Percentiles rank a stretch among this genome's conserved stretches.
Conservation (phyloP, 1,140 invertebrate species). For the Aphelenchoides besseyi region DNA sequence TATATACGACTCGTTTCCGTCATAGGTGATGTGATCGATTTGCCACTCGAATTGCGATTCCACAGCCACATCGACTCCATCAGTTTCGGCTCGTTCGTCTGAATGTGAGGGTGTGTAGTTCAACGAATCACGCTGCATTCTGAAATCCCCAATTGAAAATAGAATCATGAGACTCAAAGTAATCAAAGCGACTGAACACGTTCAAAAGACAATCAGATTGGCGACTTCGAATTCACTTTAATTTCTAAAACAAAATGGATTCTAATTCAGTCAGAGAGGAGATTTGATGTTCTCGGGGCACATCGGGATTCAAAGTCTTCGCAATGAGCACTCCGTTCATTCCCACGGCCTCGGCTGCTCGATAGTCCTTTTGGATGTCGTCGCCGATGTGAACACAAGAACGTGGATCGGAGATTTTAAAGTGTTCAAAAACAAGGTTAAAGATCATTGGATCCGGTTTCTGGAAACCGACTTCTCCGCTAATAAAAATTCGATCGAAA, state of each 20-base stretch:
- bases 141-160: neutral
- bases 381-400: slow-evolving; percentile 30
- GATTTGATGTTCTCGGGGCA: neutral
- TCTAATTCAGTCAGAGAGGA: neutral
- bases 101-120: neutral
- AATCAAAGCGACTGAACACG: too few relatives aligned
- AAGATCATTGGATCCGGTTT: slow-evolving; percentile 30
- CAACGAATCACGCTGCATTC: neutral
- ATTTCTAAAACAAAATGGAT: neutral
- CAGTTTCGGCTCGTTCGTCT: neutral
- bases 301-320: too few relatives aligned
- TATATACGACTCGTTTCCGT: slow-evolving; percentile 42
- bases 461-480: slow-evolving; percentile 30
- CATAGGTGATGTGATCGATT: slow-evolving; percentile 47
- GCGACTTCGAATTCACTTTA: too few relatives aligned
- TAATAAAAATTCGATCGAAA: slow-evolving; percentile 25
- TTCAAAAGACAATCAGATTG: too few relatives aligned
- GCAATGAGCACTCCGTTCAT: neutral
- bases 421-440: slow-evolving; percentile 24
- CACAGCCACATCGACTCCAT: slow-evolving; percentile 41
- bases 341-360: slow-evolving; percentile 11
- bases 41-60: slow-evolving; percentile 47
- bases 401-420: neutral
- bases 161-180: too few relatives aligned
- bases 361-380: slow-evolving; percentile 28